Evolutionary conservation across 2,113 vertebrate genomes (phyloP).

Genomic region (Alexandromys fortis): DNA sequence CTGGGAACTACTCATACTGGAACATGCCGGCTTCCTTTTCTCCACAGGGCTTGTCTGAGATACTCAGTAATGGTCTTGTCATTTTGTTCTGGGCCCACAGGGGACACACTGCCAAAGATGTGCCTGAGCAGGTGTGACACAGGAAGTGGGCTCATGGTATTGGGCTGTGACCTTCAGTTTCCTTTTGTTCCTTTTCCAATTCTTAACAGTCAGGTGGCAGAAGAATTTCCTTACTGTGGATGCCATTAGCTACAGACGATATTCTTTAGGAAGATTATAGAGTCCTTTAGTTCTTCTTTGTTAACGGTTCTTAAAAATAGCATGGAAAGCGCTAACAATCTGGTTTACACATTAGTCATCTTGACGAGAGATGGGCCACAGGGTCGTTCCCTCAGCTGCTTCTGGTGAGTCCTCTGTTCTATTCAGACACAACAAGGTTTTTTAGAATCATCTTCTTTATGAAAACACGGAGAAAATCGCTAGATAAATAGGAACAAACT

Average conservation of each 20-base stretch:
- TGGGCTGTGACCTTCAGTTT: conserved; percentile 18
- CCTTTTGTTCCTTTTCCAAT: conserved; percentile 34
- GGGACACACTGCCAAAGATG: background rate
- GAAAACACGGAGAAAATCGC: background rate
- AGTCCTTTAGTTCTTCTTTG: conserved; percentile 44
- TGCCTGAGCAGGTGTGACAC: background rate
- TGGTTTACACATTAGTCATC: conserved; percentile 39
- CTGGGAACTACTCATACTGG: background rate
- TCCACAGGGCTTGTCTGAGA: background rate
- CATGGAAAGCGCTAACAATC: conserved; percentile 40
- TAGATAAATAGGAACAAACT: background rate
- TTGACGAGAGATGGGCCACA: background rate
- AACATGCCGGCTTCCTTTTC: background rate
- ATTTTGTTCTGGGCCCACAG: background rate
- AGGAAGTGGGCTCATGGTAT: background rate
- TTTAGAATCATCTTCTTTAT: background rate
- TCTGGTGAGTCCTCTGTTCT: background rate
- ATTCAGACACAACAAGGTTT: conserved; percentile 1
- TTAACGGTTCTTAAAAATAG: conserved; percentile 42
- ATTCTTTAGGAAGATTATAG: conserved; percentile 32
- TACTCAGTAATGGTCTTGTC: background rate
- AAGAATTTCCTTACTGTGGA: conserved; percentile 21
- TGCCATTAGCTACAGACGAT: background rate
- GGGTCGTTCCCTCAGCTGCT: background rate
- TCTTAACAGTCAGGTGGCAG: conserved; percentile 15